These are phyloP conservation scores for Odontomyia ornata DNA, from an alignment of 2,888 invertebrate species.

Conservation along the genomic window DNA sequence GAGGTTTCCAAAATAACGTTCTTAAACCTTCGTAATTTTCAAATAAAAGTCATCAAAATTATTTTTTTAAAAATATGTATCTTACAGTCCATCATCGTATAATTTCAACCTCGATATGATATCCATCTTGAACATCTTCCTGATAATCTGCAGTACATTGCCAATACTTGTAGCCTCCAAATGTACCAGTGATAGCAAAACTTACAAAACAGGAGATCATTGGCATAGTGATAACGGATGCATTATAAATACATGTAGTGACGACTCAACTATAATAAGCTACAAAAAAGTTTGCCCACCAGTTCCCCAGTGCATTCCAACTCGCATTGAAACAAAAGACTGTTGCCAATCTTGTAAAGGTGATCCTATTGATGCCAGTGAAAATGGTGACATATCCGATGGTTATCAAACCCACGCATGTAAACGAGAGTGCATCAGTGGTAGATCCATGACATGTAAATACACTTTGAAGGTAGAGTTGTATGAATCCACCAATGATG, in stretches of 20 bases:
- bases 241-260: not conserved
- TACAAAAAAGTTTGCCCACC: constrained; percentile 10
- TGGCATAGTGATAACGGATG: not conserved
- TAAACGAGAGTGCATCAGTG: not conserved
- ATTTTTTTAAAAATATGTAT: too few species aligned
- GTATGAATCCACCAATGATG: not conserved
- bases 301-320: not conserved
- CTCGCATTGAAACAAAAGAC: not conserved
- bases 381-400: constrained; percentile 38
- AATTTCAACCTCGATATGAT: too few species aligned
- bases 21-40: too few species aligned
- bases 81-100: too few species aligned
- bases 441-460: constrained; percentile 9
- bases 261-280: not conserved
- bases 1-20: too few species aligned
- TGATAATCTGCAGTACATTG: too few species aligned
- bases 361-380: not conserved
- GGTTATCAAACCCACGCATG: constrained; percentile 1
- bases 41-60: too few species aligned
- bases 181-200: not conserved
- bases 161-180: too few species aligned
- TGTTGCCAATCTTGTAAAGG: constrained; percentile 14
- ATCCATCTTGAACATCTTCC: too few species aligned
- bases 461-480: not conserved
- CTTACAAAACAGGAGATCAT: not conserved